A percentile compares a stretch with the other conserved stretches of the same genome.
Conservation (phyloP, 37 sponge, comb jelly and placozoan species). For the Crambe crambe region DNA sequence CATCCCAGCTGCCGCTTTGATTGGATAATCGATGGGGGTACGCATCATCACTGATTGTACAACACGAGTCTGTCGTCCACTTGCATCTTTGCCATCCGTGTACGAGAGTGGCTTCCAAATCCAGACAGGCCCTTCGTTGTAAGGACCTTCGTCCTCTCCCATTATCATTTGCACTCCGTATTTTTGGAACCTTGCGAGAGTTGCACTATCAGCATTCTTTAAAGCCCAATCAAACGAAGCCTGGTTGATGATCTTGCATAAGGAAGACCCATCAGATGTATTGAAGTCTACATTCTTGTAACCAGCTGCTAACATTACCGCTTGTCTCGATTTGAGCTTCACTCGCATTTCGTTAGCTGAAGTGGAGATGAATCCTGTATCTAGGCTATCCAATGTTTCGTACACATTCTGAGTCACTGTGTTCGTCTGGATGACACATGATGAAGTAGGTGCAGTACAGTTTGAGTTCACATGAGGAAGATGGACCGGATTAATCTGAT, state of each 20-base stretch:
- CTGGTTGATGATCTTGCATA: constrained; percentile 74
- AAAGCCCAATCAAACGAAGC: constrained; percentile 56
- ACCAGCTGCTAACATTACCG: constrained; percentile 69
- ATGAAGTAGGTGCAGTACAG: constrained; percentile 41
- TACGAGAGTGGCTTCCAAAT: constrained; percentile 65
- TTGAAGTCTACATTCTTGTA: constrained; percentile 69
- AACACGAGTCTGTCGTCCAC: constrained; percentile 51
- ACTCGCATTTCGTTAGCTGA: constrained; percentile 78
- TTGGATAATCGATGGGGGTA: constrained; percentile 55
- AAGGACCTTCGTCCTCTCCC: constrained; percentile 84
- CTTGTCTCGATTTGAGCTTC: constrained; percentile 78
- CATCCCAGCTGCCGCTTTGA: constrained; percentile 69
- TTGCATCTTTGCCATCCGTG: constrained; percentile 23
- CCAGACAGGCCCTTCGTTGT: constrained; percentile 83
- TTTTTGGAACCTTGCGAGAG: constrained; percentile 55
- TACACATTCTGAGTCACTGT: constrained; percentile 75
- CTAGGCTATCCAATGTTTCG: constrained; percentile 58
- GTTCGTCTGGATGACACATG: constrained; percentile 39
- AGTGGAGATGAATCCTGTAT: constrained; percentile 63
- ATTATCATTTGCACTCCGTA: constrained; percentile 75
- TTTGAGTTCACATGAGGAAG: constrained; percentile 73
- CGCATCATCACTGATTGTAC: constrained; percentile 68
- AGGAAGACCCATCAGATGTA: constrained; percentile 59
- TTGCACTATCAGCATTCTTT: constrained; percentile 25
- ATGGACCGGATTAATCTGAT: constrained; percentile 73